Conservation (phyloP, 2,888 invertebrate genomes). For the Nomada fabriciana region DNA sequence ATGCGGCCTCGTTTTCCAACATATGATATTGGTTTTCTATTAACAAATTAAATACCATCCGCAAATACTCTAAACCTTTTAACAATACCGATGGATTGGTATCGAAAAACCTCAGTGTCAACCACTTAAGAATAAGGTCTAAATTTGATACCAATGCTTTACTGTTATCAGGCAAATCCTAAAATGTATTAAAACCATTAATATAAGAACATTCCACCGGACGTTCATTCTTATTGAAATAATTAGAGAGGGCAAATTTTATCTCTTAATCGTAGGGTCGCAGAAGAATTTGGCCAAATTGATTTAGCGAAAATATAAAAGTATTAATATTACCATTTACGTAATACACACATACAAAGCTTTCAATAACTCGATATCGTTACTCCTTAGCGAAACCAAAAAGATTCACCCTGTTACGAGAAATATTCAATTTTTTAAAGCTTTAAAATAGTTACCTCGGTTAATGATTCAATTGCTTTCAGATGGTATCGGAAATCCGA, state of each 20-base stretch:
- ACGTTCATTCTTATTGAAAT: slow-evolving; percentile 5
- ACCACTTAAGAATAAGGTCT: slow-evolving; percentile 98
- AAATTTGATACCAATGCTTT: slow-evolving; percentile 94
- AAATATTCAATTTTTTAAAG: background rate
- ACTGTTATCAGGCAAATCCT: slow-evolving; percentile 91
- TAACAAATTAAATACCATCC: slow-evolving; percentile 92
- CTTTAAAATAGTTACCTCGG: slow-evolving; percentile 85
- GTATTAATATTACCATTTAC: too few species aligned
- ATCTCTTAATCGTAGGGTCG: too few species aligned
- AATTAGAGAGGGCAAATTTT: background rate
- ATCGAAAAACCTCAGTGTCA: slow-evolving; percentile 98
- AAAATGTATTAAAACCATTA: slow-evolving; percentile 49
- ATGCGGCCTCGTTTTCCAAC: slow-evolving; percentile 95
- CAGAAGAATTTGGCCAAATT: background rate
- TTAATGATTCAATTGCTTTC: slow-evolving; percentile 96
- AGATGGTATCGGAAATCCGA: slow-evolving; percentile 96
- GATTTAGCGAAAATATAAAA: background rate
- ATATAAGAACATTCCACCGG: background rate
- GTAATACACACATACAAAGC: too few species aligned
- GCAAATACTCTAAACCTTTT: slow-evolving; percentile 97
- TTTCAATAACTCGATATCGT: too few species aligned
- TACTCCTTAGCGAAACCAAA: too few species aligned
- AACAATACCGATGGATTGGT: slow-evolving; percentile 98
- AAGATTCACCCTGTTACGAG: too few species aligned
- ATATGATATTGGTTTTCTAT: slow-evolving; percentile 93